Evolutionary conservation across 2,888 invertebrate genomes (phyloP), one percentile per base, ranked within the genome.

Genomic region (Agrilus mali): DNA sequence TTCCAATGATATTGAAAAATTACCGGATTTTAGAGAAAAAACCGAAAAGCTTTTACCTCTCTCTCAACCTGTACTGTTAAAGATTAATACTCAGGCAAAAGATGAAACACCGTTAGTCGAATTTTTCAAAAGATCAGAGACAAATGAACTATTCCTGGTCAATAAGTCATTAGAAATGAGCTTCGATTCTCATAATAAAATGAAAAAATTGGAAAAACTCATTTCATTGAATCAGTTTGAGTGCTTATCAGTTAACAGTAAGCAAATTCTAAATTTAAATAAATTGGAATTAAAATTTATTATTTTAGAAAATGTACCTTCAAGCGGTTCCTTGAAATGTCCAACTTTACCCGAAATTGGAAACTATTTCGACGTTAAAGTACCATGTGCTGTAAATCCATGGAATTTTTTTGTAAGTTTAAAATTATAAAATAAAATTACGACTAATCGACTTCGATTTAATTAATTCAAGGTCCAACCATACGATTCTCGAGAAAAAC

Each of bases 331-430:
- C 5, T 52, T 73, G 27, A 57, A 57, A 33, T 60, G 62, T 14
- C 73, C 74, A 2, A 46, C 46, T 10, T 61, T 75, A 16, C 71
- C 75, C 3, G 50, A 53, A 2, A 52, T 65, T 35, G 77, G 74
- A 3, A 65, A 71, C 32, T 80, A 72, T 56, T 82, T 84, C 57
- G 80, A 84, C 57, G 80, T 87, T 12, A 74, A 75, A 56, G 71
- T 87, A 43, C 76, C 82, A 1, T 78, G 82, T 70, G 83, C 85
- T 0, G 82, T 86, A 3, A 82, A 79, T 71, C 88, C 88, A 0
- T 75, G 75, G 64, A 79, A 81, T 65, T 83, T 84, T 55, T 76
- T 78, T 36, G 78, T 81, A 38, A 67, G 69, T 64, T 39, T 44
- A 45, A 14, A 35, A 33, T 16, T 36, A 4, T 16, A 41, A 39